A percentile compares a stretch with the other conserved stretches of the same genome.
These are phyloP conservation scores for Diabrotica balteata DNA, from an alignment of 2,888 invertebrate genomes.

Conservation along the genomic window DNA sequence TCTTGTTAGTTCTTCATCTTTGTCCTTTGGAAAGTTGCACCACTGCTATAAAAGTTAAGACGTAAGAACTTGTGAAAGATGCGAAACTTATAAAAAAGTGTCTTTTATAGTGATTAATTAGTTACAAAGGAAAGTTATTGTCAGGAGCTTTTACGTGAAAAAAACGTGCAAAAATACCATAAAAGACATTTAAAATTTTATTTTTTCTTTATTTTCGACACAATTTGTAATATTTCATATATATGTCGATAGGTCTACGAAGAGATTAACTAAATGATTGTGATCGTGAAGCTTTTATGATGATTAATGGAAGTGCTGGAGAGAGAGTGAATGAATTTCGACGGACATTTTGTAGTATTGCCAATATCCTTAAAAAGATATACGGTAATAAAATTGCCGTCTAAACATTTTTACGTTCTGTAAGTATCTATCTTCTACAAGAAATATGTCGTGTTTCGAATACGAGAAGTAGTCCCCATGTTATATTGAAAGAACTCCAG, in stretches of 20 bases:
- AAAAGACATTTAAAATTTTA: too few species aligned
- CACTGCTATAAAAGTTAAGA: too few species aligned
- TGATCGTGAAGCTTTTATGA: conserved; percentile 28
- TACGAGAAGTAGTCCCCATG: background rate
- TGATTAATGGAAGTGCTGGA: conserved; percentile 35
- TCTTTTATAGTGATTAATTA: too few species aligned
- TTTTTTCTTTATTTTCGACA: conserved; percentile 5
- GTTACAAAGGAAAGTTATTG: too few species aligned
- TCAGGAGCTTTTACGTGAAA: too few species aligned
- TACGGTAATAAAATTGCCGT: conserved; percentile 13
- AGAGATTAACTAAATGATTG: conserved; percentile 30
- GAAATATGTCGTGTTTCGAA: background rate
- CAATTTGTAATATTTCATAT: conserved; percentile 5
- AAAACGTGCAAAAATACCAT: too few species aligned
- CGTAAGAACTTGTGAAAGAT: too few species aligned
- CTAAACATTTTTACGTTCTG: background rate
- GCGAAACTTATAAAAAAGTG: too few species aligned
- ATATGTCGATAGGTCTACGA: background rate
- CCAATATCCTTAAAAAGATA: conserved; percentile 31
- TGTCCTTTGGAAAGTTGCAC: too few species aligned
- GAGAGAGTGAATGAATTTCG: conserved; percentile 35
- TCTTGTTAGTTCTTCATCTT: too few species aligned
- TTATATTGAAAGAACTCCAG: too few species aligned
- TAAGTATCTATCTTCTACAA: too few species aligned
- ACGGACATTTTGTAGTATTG: conserved; percentile 40